Percentiles rank a stretch among this genome's conserved stretches.
Evolutionary conservation across 2,888 invertebrate genomes (phyloP).

Genomic region (Apamea anceps): DNA sequence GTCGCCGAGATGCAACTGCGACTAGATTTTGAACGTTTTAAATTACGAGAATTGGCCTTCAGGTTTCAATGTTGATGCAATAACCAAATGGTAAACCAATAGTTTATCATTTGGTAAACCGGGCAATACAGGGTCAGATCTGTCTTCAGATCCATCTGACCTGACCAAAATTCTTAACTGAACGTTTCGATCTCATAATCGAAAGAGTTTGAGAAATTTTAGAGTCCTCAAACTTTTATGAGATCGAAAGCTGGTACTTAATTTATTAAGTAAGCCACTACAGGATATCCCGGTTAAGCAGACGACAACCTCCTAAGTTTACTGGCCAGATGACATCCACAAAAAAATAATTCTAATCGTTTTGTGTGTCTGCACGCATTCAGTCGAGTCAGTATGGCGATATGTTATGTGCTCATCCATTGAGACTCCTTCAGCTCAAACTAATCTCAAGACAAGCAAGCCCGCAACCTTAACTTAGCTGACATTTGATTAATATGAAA

Average conservation of each 20-base stretch:
- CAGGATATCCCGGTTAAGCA: background rate
- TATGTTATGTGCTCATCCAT: background rate
- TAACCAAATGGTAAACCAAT: background rate
- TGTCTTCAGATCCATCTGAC: background rate
- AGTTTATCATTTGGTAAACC: too few relatives aligned
- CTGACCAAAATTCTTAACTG: background rate
- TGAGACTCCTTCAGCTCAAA: background rate
- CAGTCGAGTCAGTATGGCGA: background rate
- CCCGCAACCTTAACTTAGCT: background rate
- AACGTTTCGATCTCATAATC: background rate
- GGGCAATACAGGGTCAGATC: background rate
- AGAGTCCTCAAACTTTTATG: too few relatives aligned
- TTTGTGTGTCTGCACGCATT: background rate
- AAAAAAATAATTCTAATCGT: background rate
- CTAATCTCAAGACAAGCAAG: background rate
- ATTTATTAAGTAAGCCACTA: background rate
- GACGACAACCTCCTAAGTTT: background rate
- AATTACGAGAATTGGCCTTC: too few relatives aligned
- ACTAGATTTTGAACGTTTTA: too few relatives aligned
- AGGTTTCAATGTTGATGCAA: background rate
- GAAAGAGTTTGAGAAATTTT: background rate
- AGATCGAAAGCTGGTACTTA: background rate
- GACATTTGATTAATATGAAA: slow-evolving; percentile 43
- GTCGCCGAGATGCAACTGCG: too few relatives aligned
- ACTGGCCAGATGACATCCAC: background rate